A percentile compares a stretch with the other conserved stretches of the same genome.
phyloP scores from a whole-genome alignment of 2,888 invertebrate species.

The Torymus auratus region DNA sequence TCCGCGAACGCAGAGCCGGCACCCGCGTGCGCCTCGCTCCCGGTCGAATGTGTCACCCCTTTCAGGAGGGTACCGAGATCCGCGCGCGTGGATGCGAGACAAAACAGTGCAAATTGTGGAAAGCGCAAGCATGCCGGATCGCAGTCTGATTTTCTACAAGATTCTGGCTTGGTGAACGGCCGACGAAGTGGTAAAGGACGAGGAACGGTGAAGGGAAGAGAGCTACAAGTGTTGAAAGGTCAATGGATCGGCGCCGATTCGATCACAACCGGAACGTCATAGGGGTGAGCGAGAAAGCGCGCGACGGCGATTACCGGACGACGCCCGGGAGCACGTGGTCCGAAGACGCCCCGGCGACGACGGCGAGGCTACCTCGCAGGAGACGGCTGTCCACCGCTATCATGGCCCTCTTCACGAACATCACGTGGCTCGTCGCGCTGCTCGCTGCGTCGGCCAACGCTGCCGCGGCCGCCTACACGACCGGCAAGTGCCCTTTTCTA shows the following conservation, averaged over 20 bases:
- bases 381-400: constrained; percentile 58
- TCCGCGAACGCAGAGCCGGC: constrained; percentile 62
- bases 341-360: not conserved
- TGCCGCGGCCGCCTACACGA: constrained; percentile 70
- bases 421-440: constrained; percentile 65
- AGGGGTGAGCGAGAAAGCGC: constrained; percentile 37
- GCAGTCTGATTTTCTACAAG: not conserved
- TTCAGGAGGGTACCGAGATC: no score
- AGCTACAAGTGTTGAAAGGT: not conserved
- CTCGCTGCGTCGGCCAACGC: constrained; percentile 61
- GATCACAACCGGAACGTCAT: constrained; percentile 50
- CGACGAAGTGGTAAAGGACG: no score
- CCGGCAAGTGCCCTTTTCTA: constrained; percentile 65
- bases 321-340: constrained; percentile 11
- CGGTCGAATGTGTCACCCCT: no score
- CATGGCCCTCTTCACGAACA: constrained; percentile 64
- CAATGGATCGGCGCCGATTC: constrained; percentile 45
- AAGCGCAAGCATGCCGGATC: not conserved
- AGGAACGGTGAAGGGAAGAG: not conserved
- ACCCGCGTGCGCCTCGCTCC: not conserved
- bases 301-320: not conserved
- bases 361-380: constrained; percentile 4
- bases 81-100: not conserved
- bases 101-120: no score
- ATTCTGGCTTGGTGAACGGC: not conserved